Percentiles rank a stretch among this genome's conserved stretches.
Conservation (phyloP, 2,797 vertebrate genomes). For the Danio choprae region DNA sequence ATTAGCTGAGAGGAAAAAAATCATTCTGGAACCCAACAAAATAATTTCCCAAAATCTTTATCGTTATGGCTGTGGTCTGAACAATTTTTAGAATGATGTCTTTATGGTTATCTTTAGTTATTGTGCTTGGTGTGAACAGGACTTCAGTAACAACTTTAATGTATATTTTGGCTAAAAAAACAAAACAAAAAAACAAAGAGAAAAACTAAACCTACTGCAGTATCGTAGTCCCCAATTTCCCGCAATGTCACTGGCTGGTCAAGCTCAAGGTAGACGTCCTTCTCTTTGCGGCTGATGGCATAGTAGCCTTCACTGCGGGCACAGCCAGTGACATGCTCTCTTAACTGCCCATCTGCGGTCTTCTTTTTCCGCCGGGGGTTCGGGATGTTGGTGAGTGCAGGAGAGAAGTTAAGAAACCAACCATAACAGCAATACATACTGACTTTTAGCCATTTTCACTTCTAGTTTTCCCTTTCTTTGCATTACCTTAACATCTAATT, state of each 20-base stretch:
- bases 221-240: slow-evolving; percentile 84
- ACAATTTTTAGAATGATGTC: too few relatives aligned
- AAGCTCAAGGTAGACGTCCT: slow-evolving; percentile 91
- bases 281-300: slow-evolving; percentile 93
- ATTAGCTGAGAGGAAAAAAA: too few relatives aligned
- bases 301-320: slow-evolving; percentile 93
- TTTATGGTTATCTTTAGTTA: too few relatives aligned
- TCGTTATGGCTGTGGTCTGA: too few relatives aligned
- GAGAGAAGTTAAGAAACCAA: slow-evolving; percentile 77
- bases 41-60: too few relatives aligned
- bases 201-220: slow-evolving; percentile 64
- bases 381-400: slow-evolving; percentile 89
- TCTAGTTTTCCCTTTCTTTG: too few relatives aligned
- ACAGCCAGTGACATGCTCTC: slow-evolving; percentile 88
- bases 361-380: slow-evolving; percentile 88
- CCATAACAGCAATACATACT: background rate
- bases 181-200: background rate
- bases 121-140: too few relatives aligned
- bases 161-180: background rate
- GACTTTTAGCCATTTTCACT: background rate
- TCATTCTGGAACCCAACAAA: too few relatives aligned
- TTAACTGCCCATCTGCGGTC: slow-evolving; percentile 78
- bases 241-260: slow-evolving; percentile 83
- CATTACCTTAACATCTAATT: background rate
- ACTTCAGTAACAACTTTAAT: background rate